These are phyloP conservation scores for Anser cygnoides DNA, from an alignment of 2,113 vertebrate genomes.

Conservation along the genomic window DNA sequence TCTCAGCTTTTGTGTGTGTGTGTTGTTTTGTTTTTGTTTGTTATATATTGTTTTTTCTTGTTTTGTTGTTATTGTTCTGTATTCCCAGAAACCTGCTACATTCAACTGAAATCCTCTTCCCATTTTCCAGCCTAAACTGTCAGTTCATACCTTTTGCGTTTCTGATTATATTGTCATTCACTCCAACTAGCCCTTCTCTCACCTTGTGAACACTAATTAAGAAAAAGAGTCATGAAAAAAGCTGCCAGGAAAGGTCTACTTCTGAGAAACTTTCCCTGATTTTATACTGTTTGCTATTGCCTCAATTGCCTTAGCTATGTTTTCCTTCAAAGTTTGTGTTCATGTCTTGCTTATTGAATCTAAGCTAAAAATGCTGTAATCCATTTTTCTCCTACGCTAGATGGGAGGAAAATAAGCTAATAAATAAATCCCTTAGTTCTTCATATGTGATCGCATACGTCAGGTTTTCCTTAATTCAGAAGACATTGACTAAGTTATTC, in stretches of 20 bases:
- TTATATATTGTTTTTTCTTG: not conserved
- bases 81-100: not conserved
- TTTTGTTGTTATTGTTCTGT: not conserved
- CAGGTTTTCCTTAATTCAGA: not conserved
- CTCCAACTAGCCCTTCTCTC: not conserved
- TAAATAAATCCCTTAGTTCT: not conserved
- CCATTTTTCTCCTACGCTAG: not conserved
- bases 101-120: not conserved
- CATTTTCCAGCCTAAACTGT: not conserved
- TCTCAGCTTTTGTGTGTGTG: not conserved
- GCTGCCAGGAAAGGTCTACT: not conserved
- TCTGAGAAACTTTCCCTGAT: not conserved
- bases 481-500: not conserved
- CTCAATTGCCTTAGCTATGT: not conserved
- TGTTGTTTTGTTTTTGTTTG: not conserved
- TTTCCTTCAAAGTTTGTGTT: not conserved
- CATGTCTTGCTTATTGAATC: not conserved
- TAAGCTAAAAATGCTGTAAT: not conserved
- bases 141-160: not conserved
- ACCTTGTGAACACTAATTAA: not conserved
- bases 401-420: not conserved
- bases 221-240: not conserved
- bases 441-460: fast-evolving
- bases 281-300: not conserved
- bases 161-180: not conserved